Evolutionary conservation across 2,888 invertebrate species (phyloP), one percentile per base, ranked within the genome.

Genomic region (Julus scanicus): DNA sequence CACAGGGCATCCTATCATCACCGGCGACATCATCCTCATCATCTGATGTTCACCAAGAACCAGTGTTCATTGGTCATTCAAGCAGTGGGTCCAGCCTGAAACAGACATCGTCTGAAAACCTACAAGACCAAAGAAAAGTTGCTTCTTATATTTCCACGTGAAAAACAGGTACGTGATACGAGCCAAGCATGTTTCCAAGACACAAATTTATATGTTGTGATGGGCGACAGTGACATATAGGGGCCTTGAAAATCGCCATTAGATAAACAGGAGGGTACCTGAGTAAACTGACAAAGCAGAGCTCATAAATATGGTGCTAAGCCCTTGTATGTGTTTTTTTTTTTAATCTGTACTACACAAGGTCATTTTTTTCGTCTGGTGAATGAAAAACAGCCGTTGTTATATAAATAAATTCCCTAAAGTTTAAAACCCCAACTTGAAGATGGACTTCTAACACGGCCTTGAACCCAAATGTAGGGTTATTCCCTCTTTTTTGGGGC

Each of bases 1-100:
- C 63, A 63, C 63, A 63, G 63, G 63, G 63, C 63, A 63, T 63
- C 63, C 17, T n/a, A 63, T 63, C 63, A 63, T 63, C 63, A 63
- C n/a, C 63, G n/a, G n/a, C 17, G n/a, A 13, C n/a, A n/a, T 17
- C 63, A 53, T 13, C 9, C 11, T 13, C 53, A 63, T 63, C 63
- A 63, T 63, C 63, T 63, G 63, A 63, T 63, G 63, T 63, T 17
- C 63, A 63, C 63, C 63, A 63, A 63, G n/a, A 13, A 63, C 63
- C 5, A n/a, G n/a, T 63, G 6, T 63, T n/a, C 63, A n/a, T 13
- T 3, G 63, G 63, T 63, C 63, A 63, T 57, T 57, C 11, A 57
- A 63, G 13, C 63, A 63, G 63, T 5, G 63, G 63, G 17, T 17
- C n/a, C 63, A n/a, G 63, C 63, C 63, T 63, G n/a, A 63, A 63